These are phyloP conservation scores for Ptilonorhynchus violaceus DNA, from an alignment of 2,113 vertebrate species.

Conservation along the genomic window DNA sequence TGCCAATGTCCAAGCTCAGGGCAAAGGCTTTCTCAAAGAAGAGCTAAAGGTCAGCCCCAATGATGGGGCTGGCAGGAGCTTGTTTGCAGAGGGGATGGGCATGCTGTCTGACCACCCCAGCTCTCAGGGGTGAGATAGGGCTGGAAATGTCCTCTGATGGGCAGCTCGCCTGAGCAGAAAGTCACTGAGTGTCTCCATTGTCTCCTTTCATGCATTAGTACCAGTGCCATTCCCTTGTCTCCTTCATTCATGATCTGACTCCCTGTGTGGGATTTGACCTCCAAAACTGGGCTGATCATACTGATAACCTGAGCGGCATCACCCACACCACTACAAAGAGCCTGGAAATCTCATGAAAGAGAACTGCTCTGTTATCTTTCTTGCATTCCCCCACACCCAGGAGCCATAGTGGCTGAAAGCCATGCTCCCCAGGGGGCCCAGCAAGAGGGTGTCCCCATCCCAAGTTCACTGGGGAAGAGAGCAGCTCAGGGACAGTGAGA, in stretches of 20 bases:
- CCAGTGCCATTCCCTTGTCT: neutral
- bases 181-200: neutral
- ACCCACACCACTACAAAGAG: neutral
- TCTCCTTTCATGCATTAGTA: no score
- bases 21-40: neutral
- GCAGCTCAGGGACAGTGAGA: neutral
- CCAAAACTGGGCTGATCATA: neutral
- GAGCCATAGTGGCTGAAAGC: neutral
- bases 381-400: neutral
- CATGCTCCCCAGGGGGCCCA: neutral
- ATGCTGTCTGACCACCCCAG: rapidly evolving
- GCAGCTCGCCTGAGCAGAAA: neutral
- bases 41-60: neutral
- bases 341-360: neutral
- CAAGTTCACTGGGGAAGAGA: neutral
- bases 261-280: neutral
- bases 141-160: neutral
- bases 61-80: neutral
- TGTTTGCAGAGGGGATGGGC: neutral
- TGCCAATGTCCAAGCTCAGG: neutral
- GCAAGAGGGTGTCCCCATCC: neutral
- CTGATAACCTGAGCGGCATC: neutral
- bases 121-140: neutral
- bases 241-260: neutral
- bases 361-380: neutral